A percentile compares a stretch with the other conserved stretches of the same genome.
phyloP scores from a whole-genome alignment of 2,888 invertebrate species.

The Megastigmus dorsalis region DNA sequence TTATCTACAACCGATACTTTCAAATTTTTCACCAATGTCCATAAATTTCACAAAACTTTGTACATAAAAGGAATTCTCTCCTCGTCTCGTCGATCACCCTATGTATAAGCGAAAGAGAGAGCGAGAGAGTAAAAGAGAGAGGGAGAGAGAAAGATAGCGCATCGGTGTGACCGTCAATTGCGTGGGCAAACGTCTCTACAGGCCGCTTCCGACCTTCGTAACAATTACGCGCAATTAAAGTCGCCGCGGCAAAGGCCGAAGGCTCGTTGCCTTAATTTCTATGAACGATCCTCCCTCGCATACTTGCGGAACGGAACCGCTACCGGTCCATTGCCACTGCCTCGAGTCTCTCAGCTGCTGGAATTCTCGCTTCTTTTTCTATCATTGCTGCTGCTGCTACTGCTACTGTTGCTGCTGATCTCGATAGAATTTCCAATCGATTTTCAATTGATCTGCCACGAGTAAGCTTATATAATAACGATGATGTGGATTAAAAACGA shows the following conservation, averaged over 20 bases:
- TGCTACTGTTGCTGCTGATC: neutral
- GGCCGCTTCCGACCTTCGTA: slow-evolving; percentile 71
- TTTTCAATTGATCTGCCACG: no score
- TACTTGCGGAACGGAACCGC: slow-evolving; percentile 50
- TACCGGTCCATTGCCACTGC: slow-evolving; percentile 30
- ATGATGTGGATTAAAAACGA: no score
- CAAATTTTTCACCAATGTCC: no score
- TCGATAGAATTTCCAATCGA: no score
- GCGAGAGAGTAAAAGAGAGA: slow-evolving; percentile 15
- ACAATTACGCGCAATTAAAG: slow-evolving; percentile 72
- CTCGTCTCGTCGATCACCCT: no score
- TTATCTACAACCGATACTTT: no score
- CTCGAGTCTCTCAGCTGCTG: neutral
- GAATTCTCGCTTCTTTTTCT: slow-evolving; percentile 2
- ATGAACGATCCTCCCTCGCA: slow-evolving; percentile 61
- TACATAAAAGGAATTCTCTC: no score
- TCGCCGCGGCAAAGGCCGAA: slow-evolving; percentile 66
- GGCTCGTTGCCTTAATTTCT: slow-evolving; percentile 63
- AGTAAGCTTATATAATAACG: no score
- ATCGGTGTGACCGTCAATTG: slow-evolving; percentile 66
- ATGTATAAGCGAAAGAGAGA: slow-evolving; percentile 1
- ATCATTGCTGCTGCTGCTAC: neutral
- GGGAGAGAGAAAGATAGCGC: neutral
- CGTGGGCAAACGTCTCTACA: slow-evolving; percentile 67
- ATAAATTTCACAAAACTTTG: no score